Percentiles rank a stretch among this genome's conserved stretches.
Conservation (phyloP, 2,113 vertebrate genomes). For the Peromyscus polionotus region DNA sequence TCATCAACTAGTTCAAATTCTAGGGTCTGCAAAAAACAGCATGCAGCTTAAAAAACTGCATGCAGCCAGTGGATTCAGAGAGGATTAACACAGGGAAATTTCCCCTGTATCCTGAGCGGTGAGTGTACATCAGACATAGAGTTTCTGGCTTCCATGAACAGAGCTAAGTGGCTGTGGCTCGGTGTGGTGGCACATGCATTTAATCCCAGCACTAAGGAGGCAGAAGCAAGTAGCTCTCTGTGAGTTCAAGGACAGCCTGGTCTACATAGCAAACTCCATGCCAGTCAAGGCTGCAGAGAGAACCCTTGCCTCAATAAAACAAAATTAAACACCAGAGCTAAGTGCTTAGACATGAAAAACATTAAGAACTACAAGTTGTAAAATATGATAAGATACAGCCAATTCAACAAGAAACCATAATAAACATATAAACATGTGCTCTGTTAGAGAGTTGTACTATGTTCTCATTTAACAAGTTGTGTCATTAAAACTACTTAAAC, state of each 20-base stretch:
- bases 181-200: background rate
- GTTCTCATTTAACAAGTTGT: background rate
- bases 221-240: background rate
- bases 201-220: background rate
- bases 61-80: fast-evolving
- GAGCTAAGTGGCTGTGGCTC: background rate
- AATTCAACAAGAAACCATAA: background rate
- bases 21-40: background rate
- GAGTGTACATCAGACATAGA: fast-evolving
- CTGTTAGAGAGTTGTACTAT: background rate
- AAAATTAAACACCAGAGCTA: background rate
- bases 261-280: background rate
- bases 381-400: background rate
- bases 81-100: fast-evolving
- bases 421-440: background rate
- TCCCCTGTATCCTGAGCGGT: too few species aligned
- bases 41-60: background rate
- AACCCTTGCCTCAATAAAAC: too few species aligned
- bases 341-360: background rate
- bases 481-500: background rate
- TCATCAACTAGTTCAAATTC: background rate
- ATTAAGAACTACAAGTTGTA: background rate
- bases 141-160: background rate
- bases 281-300: background rate
- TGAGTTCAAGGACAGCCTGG: background rate